Evolutionary conservation across 53 echinoderm and acorn worm genomes (phyloP), one percentile per base, ranked within the genome.

Genomic region (Echinometra lucunter): DNA sequence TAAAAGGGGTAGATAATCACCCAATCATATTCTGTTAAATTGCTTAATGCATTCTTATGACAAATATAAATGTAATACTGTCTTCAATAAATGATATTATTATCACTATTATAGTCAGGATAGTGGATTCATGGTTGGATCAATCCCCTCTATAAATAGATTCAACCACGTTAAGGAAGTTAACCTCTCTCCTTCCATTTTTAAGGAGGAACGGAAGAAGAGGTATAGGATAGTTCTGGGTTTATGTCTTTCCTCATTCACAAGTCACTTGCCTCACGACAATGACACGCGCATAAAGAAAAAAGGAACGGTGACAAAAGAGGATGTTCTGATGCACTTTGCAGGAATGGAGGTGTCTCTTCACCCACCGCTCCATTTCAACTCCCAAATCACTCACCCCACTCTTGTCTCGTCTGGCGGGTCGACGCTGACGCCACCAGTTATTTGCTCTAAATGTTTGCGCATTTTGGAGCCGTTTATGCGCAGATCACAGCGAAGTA

Each of bases 381-480:
- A 13, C 49, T 30, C 45, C 49, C 30, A 49, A 45, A 85, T 85
- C 85, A 85, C 85, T 49, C 27, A 44, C 30, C 85, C 85, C 35
- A 40, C 5, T 42, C 42, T 23, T 6, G 85, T 85, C 53, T 85
- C 85, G 49, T 49, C 49, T 85, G 49, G 12, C 27, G 42, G 81
- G 81, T 19, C 45, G 2, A 2, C 12, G 28, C 45, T 85, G 85
- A 85, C 85, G 85, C 85, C 85, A 85, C 49, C 49, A 85, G 85
- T 85, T 85, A 85, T 85, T 85, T 85, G 85, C 85, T 85, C 49
- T 47, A 40, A 85, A 85, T 85, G 85, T 85, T 85, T 85, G 85
- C 85, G 30, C 85, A 85, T 85, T 85, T n/a, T 85, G 49, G 49
- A 10, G 85, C 28, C 85, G 85, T 85, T 85, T 85, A 85, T 49